These are phyloP conservation scores for Neosilurus hyrtlii DNA, from an alignment of 2,797 vertebrate genomes.

Conservation along the genomic window DNA sequence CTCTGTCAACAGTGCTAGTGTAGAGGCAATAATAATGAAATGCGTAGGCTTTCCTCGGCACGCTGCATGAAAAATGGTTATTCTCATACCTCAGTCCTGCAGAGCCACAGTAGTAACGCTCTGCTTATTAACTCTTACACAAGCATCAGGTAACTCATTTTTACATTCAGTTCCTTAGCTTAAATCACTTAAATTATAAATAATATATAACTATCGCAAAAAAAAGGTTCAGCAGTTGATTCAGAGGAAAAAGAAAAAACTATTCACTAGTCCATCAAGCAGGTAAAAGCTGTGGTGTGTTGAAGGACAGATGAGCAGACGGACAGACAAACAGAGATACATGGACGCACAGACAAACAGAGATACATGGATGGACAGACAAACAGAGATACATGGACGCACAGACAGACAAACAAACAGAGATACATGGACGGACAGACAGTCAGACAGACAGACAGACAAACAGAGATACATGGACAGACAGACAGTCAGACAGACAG, in stretches of 20 bases:
- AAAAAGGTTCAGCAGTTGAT: neutral
- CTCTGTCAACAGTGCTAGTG: conserved; percentile 17
- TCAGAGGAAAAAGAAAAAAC: no score
- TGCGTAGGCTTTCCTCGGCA: conserved; percentile 34
- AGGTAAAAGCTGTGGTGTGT: neutral
- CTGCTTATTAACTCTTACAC: conserved; percentile 23
- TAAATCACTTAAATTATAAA: neutral
- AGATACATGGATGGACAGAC: no score
- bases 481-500: neutral
- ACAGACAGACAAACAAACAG: no score
- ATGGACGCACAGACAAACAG: no score
- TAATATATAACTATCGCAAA: neutral
- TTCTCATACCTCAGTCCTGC: neutral
- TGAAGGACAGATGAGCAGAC: neutral
- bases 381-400: no score
- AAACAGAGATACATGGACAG: neutral
- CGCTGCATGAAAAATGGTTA: conserved; percentile 8
- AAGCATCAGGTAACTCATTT: neutral
- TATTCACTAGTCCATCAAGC: no score
- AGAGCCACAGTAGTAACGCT: neutral
- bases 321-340: neutral
- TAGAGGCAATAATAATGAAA: conserved; percentile 26
- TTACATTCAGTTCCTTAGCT: neutral
- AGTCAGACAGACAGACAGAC: no score
- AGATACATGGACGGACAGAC: no score